Percentiles rank a stretch among this genome's conserved stretches.
Conservation (phyloP, 2,888 invertebrate species). For the Thalpophila matura region DNA sequence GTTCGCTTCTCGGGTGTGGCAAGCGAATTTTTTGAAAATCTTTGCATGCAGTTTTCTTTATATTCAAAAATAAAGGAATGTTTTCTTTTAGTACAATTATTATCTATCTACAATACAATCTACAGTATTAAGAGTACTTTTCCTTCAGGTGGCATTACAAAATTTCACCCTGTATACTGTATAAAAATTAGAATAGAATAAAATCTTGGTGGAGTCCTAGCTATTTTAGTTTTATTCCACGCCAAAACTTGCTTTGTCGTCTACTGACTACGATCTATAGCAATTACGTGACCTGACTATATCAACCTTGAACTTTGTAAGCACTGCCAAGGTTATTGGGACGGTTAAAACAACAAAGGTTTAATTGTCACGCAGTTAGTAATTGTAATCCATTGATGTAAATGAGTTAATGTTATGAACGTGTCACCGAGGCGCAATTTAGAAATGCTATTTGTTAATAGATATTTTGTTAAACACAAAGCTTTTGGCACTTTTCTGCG, state of each 20-base stretch:
- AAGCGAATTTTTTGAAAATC: no score
- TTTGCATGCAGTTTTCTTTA: no score
- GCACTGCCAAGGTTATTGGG: conserved; percentile 50
- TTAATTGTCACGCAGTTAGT: conserved; percentile 44
- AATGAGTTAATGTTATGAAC: conserved; percentile 23
- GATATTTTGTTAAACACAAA: background rate
- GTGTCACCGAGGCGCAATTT: background rate
- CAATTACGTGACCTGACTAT: conserved; percentile 54
- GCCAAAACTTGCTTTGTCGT: conserved; percentile 28
- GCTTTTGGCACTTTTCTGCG: background rate
- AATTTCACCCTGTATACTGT: no score
- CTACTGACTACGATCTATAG: conserved; percentile 38
- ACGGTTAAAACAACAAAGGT: conserved; percentile 44
- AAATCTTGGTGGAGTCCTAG: no score
- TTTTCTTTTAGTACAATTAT: no score
- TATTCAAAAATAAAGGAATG: no score
- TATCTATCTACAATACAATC: no score
- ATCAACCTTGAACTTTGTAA: conserved; percentile 58
- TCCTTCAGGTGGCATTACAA: no score
- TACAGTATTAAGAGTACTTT: no score
- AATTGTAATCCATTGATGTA: conserved; percentile 36
- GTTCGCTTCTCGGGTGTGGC: no score
- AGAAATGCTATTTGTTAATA: conserved; percentile 8
- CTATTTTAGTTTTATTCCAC: conserved; percentile 16
- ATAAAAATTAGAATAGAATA: no score